A percentile compares a stretch with the other conserved stretches of the same genome.
phyloP scores from a whole-genome alignment of 2,113 vertebrate species.

The Uropsilus gracilis region DNA sequence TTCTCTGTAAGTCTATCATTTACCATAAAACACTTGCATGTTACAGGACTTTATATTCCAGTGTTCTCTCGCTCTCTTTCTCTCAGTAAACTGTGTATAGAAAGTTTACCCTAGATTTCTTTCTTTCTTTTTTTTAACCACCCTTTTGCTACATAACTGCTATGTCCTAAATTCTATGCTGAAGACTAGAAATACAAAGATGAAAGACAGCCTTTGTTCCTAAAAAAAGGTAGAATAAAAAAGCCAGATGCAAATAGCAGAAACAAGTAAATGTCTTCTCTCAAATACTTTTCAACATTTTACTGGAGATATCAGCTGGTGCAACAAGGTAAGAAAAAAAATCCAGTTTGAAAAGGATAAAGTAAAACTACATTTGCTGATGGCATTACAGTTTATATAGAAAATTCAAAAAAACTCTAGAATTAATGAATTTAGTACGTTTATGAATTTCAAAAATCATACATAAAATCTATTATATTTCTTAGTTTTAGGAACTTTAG shows the following conservation, averaged over 20 bases:
- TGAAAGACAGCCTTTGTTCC: not conserved
- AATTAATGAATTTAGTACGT: not conserved
- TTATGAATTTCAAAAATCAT: not conserved
- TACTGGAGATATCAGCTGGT: not conserved
- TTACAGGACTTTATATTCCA: not conserved
- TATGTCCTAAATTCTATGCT: not conserved
- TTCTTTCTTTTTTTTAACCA: not conserved
- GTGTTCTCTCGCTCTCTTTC: not conserved
- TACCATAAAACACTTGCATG: not conserved
- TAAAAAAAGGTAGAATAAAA: not conserved
- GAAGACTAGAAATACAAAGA: not conserved
- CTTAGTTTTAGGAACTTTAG: not conserved
- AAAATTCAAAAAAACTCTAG: slow-evolving; percentile 3
- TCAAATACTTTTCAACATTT: not conserved
- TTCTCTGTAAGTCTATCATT: not conserved
- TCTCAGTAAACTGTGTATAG: not conserved
- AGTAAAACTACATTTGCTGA: not conserved
- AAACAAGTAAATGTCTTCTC: not conserved
- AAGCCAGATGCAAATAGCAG: not conserved
- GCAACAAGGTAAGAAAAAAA: slow-evolving; percentile 34
- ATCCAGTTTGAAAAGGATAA: not conserved
- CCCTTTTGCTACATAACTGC: not conserved
- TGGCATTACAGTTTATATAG: not conserved
- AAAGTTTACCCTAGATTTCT: not conserved
- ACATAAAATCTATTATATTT: not conserved